phyloP scores from a whole-genome alignment of 2,113 vertebrate species.

The Lasiurus borealis region DNA sequence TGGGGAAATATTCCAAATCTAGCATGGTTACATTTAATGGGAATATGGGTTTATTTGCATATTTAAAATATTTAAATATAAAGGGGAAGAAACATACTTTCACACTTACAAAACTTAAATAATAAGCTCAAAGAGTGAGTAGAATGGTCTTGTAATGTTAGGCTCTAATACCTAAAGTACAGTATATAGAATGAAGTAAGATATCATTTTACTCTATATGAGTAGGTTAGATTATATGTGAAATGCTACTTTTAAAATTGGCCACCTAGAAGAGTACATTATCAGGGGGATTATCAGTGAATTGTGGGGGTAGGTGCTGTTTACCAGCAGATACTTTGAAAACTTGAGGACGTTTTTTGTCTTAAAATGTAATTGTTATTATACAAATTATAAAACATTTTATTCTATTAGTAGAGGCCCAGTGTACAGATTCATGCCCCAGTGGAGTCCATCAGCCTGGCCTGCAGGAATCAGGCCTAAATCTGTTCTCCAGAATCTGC shows the following conservation, averaged over 20 bases:
- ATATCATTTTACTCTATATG: not conserved
- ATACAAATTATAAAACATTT: not conserved
- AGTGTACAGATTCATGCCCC: too few species aligned
- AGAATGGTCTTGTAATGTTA: not conserved
- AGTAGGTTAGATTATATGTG: not conserved
- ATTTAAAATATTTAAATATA: constrained; percentile 43
- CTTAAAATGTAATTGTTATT: not conserved
- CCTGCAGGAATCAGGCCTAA: too few species aligned
- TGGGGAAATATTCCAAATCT: not conserved
- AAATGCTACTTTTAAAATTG: not conserved
- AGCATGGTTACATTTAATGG: not conserved
- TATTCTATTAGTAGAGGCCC: not conserved
- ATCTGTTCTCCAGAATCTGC: too few species aligned
- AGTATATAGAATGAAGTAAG: not conserved
- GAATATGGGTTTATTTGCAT: not conserved
- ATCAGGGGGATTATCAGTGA: not conserved
- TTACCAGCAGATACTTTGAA: not conserved
- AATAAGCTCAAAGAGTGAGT: not conserved
- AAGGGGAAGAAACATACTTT: not conserved
- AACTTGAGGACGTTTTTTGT: not conserved
- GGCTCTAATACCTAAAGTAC: not conserved
- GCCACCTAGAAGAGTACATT: not conserved
- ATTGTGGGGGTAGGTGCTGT: not conserved
- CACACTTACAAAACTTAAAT: constrained; percentile 9
- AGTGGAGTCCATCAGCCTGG: too few species aligned